phyloP scores from a whole-genome alignment of 2,888 invertebrate genomes.

The Octonoba sinensis region DNA sequence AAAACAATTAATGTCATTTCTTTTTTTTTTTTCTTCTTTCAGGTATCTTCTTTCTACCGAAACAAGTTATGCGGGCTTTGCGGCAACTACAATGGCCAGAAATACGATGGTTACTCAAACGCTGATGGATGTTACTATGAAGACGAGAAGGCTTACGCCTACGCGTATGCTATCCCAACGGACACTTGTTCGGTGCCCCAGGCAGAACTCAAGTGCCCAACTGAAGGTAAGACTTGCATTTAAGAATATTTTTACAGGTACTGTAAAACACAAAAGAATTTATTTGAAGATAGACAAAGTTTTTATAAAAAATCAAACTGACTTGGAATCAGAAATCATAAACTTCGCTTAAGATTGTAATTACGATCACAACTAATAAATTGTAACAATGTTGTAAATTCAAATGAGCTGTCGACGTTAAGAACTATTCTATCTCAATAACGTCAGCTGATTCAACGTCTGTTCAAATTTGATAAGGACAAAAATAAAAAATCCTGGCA shows the following conservation, averaged over 20 bases:
- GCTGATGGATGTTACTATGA: conserved; percentile 64
- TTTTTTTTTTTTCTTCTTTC: conserved; percentile 11
- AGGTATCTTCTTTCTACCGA: conserved; percentile 66
- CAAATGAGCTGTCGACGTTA: too few relatives aligned
- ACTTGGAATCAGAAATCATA: too few relatives aligned
- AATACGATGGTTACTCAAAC: conserved; percentile 65
- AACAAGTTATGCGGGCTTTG: conserved; percentile 67
- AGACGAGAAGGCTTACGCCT: conserved; percentile 59
- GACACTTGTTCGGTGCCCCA: conserved; percentile 59
- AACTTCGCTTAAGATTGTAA: too few relatives aligned
- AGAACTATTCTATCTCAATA: too few relatives aligned
- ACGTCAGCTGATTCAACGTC: too few relatives aligned
- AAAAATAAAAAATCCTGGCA: too few relatives aligned
- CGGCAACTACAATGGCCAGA: conserved; percentile 68
- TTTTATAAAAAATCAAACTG: too few relatives aligned
- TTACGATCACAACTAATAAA: too few relatives aligned
- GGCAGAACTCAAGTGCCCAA: conserved; percentile 31
- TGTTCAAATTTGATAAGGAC: too few relatives aligned
- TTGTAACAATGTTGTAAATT: too few relatives aligned
- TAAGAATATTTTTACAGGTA: not conserved
- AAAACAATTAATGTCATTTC: not conserved
- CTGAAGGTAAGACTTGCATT: conserved; percentile 21
- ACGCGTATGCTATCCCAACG: conserved; percentile 65
- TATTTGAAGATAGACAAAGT: too few relatives aligned
- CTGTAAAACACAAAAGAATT: too few relatives aligned